These are phyloP conservation scores for Hippolais icterina DNA, from an alignment of 2,113 vertebrate genomes.

Conservation along the genomic window DNA sequence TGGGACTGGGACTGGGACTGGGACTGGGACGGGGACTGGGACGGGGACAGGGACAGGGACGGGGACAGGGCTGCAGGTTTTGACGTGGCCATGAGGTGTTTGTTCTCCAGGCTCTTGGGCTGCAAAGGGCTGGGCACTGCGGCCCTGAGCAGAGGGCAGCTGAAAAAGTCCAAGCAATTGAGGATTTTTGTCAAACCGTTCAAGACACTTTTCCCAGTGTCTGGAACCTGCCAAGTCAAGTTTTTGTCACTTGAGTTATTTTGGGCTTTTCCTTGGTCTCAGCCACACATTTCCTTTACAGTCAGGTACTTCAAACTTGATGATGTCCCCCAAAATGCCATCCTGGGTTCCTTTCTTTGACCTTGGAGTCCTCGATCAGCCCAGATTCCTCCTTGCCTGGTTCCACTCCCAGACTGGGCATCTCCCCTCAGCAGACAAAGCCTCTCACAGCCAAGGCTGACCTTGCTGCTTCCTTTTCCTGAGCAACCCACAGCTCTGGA, in stretches of 20 bases:
- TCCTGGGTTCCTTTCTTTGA: background rate
- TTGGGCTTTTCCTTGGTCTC: background rate
- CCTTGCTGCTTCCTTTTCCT: background rate
- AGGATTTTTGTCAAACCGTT: background rate
- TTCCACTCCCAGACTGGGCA: background rate
- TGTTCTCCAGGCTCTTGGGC: background rate
- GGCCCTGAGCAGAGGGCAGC: background rate
- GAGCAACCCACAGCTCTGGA: background rate
- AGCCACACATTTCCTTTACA: background rate
- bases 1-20: too few relatives aligned
- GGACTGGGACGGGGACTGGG: too few relatives aligned
- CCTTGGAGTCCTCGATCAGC: background rate
- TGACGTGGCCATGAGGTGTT: background rate
- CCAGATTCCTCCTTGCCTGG: background rate
- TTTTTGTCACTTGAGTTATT: background rate
- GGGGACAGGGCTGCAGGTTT: background rate
- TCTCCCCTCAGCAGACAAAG: background rate
- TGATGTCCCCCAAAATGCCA: accelerated
- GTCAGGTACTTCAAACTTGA: background rate
- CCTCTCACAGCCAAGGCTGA: background rate
- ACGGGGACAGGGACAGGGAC: background rate
- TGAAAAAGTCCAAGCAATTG: background rate
- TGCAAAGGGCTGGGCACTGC: background rate
- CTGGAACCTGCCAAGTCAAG: background rate
- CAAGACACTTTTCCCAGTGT: background rate